These are phyloP conservation scores for Synergus japonicus DNA, from an alignment of 2,888 invertebrate species.

Conservation along the genomic window DNA sequence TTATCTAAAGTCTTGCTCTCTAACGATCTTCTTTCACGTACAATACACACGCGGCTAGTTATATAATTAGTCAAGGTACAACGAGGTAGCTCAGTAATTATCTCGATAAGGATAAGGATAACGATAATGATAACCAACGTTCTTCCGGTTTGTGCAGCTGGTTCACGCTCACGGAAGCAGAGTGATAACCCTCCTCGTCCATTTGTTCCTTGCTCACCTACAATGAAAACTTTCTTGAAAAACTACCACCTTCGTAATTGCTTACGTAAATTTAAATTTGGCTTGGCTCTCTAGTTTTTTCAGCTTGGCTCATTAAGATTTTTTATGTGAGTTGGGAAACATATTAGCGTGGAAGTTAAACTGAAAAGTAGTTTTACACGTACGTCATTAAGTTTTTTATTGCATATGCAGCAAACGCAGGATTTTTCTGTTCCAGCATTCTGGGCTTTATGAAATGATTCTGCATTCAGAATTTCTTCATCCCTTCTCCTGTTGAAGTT, in stretches of 20 bases:
- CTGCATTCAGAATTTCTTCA: neutral
- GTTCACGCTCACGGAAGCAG: slow-evolving; percentile 49
- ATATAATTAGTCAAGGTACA: slow-evolving; percentile 52
- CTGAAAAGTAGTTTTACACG: neutral
- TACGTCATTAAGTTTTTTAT: neutral
- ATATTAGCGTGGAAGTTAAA: neutral
- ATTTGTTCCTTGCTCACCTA: slow-evolving; percentile 51
- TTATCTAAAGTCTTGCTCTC: slow-evolving; percentile 37
- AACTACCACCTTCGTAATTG: slow-evolving; percentile 15
- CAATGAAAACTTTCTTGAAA: slow-evolving; percentile 33
- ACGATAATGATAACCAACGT: slow-evolving; percentile 52
- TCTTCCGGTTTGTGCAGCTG: slow-evolving; percentile 50
- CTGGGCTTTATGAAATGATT: neutral
- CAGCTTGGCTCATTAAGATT: neutral
- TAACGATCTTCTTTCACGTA: slow-evolving; percentile 39
- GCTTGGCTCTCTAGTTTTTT: neutral
- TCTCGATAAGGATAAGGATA: slow-evolving; percentile 51
- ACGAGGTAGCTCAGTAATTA: slow-evolving; percentile 50
- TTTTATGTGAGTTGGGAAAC: slow-evolving; percentile 7
- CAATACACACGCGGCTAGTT: slow-evolving; percentile 43
- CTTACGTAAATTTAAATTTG: slow-evolving; percentile 12
- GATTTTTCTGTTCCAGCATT: neutral
- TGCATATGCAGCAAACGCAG: neutral
- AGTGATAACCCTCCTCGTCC: slow-evolving; percentile 52
- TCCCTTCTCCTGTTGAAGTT: neutral